phyloP scores from a whole-genome alignment of 2,888 invertebrate species.

The Chymomyza fuscimana region DNA sequence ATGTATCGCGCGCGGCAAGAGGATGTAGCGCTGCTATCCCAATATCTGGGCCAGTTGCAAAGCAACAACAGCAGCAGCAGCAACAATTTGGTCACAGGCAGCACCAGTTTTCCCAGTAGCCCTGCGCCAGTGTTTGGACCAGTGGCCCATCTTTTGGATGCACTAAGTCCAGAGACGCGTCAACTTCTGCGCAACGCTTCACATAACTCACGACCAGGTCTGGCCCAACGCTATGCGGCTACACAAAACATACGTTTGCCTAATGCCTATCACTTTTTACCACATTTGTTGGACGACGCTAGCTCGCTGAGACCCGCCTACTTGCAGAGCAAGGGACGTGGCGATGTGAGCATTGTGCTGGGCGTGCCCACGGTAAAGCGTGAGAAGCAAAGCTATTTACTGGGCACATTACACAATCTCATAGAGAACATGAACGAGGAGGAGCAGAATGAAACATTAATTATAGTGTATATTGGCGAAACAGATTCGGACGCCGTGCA shows the following conservation, averaged over 20 bases:
- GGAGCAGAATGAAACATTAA: slow-evolving; percentile 88
- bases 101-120: slow-evolving; percentile 31
- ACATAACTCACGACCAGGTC: slow-evolving; percentile 39
- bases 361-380: slow-evolving; percentile 93
- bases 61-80: slow-evolving; percentile 49
- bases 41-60: slow-evolving; percentile 82
- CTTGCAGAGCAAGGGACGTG: slow-evolving; percentile 86
- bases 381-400: slow-evolving; percentile 91
- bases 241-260: slow-evolving; percentile 84
- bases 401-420: slow-evolving; percentile 91
- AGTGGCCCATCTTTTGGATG: slow-evolving; percentile 73
- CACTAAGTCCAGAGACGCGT: slow-evolving; percentile 80
- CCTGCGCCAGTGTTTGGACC: slow-evolving; percentile 13
- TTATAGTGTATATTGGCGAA: slow-evolving; percentile 94
- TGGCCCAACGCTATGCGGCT: slow-evolving; percentile 77
- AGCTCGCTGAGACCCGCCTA: slow-evolving; percentile 89
- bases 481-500: slow-evolving; percentile 88
- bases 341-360: slow-evolving; percentile 89
- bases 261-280: slow-evolving; percentile 91
- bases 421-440: slow-evolving; percentile 87
- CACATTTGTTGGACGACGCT: slow-evolving; percentile 90
- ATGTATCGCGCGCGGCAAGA: slow-evolving; percentile 89
- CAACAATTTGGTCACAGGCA: slow-evolving; percentile 6
- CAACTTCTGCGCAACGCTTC: slow-evolving; percentile 81
- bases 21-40: slow-evolving; percentile 86